phyloP scores from a whole-genome alignment of 2,888 invertebrate species.

The Xanthorhoe designata region DNA sequence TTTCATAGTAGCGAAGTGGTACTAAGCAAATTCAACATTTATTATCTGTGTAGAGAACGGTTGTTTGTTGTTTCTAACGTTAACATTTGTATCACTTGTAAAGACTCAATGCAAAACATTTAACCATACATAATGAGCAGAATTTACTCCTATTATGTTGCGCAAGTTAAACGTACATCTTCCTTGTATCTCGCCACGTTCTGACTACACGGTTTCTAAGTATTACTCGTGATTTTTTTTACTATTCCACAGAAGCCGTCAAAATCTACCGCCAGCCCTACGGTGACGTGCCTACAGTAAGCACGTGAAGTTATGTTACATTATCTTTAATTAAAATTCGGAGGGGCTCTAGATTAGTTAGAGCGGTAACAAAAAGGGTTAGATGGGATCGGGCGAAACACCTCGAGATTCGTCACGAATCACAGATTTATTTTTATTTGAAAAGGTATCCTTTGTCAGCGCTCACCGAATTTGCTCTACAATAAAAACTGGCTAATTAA shows the following conservation, averaged over 20 bases:
- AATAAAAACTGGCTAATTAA: constrained; percentile 83
- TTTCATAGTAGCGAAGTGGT: constrained; percentile 11
- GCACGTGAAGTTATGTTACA: constrained; percentile 80
- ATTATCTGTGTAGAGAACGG: constrained; percentile 7
- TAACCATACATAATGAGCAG: constrained; percentile 23
- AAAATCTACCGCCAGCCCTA: constrained; percentile 59
- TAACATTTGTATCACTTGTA: constrained; percentile 9
- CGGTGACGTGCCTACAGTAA: constrained; percentile 49
- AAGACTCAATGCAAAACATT: constrained; percentile 23
- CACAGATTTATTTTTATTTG: constrained; percentile 81
- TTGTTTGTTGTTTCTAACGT: constrained; percentile 15
- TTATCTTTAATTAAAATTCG: constrained; percentile 83
- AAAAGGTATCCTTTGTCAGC: constrained; percentile 77
- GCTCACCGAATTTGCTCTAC: constrained; percentile 83
- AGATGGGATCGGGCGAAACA: constrained; percentile 77
- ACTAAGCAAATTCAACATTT: constrained; percentile 3
- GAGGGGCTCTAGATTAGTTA: constrained; percentile 80
- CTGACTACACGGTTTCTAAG: constrained; percentile 19
- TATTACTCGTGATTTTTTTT: constrained; percentile 12
- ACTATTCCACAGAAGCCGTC: constrained; percentile 17
- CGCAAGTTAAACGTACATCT: constrained; percentile 14
- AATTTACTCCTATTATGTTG: constrained; percentile 3
- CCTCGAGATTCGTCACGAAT: constrained; percentile 83
- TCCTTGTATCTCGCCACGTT: constrained; percentile 21
- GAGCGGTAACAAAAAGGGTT: constrained; percentile 81